These are phyloP conservation scores for Puffinus mauretanicus DNA, from an alignment of 2,113 vertebrate genomes.

Conservation along the genomic window DNA sequence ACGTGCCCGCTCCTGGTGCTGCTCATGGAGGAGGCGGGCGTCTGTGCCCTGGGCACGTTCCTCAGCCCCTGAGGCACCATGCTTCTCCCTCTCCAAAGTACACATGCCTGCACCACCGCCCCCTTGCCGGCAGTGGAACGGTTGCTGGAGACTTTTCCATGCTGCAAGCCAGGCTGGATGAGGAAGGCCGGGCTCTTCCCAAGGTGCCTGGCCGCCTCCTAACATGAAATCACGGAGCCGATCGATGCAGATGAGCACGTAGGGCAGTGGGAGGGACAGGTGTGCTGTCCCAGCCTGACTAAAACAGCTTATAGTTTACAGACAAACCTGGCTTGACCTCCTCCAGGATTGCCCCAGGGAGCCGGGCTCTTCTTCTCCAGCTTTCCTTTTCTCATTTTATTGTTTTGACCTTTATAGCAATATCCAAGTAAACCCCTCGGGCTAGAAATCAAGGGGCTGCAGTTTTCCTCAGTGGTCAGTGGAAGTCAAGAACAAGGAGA, in stretches of 20 bases:
- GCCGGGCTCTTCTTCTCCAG: background rate
- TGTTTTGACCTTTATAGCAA: background rate
- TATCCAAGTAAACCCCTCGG: background rate
- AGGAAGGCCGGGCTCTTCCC: background rate
- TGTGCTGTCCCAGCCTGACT: conserved; percentile 1
- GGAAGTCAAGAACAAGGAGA: background rate
- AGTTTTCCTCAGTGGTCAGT: background rate
- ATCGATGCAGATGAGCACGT: conserved; percentile 14
- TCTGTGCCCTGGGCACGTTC: background rate
- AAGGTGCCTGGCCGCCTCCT: background rate
- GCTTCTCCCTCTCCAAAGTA: conserved; percentile 44
- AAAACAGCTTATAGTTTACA: background rate
- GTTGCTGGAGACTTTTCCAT: conserved; percentile 42
- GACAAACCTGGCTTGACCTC: background rate
- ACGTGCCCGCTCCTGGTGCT: conserved; percentile 27
- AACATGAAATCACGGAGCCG: background rate
- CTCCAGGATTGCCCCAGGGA: background rate
- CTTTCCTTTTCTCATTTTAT: background rate
- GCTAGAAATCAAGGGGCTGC: background rate
- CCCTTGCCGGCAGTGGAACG: background rate
- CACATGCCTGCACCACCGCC: background rate
- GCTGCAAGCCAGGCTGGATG: background rate
- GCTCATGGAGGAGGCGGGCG: conserved; percentile 43
- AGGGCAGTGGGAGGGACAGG: background rate
- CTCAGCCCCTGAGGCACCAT: background rate